Evolutionary conservation across 2,797 vertebrate species (phyloP).

Genomic region (Myotis vivesi): DNA sequence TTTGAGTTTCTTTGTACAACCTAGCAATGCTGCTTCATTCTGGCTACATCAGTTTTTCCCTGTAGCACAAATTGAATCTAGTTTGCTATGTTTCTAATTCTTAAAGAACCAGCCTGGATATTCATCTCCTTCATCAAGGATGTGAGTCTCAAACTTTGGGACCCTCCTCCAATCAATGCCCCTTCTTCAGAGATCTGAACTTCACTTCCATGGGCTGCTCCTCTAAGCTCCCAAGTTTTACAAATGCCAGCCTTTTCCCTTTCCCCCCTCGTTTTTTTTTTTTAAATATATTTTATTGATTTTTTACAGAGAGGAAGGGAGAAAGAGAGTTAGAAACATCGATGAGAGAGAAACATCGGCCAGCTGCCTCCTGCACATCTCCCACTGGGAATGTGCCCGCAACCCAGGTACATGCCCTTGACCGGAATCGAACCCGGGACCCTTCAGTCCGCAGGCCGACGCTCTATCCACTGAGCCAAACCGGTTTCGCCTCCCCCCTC

Average conservation of each 20-base stretch:
- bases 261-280: neutral
- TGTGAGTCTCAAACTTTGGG: neutral
- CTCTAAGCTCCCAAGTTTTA: neutral
- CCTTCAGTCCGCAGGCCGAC: no score
- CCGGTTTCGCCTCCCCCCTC: neutral
- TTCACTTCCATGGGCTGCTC: neutral
- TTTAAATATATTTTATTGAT: no score
- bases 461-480: no score
- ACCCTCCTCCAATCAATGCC: neutral
- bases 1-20: conserved; percentile 1
- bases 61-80: conserved; percentile 9
- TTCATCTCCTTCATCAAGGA: neutral
- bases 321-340: no score
- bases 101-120: neutral
- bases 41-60: neutral
- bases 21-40: neutral
- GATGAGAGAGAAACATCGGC: no score
- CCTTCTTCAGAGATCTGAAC: neutral
- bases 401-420: no score
- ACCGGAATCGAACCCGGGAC: no score
- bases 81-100: neutral
- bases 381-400: no score
- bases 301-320: no score
- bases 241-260: neutral
- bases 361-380: no score